A percentile compares a stretch with the other conserved stretches of the same genome.
Conservation (phyloP, 1,140 invertebrate species). For the Macrobrachium rosenbergii region DNA sequence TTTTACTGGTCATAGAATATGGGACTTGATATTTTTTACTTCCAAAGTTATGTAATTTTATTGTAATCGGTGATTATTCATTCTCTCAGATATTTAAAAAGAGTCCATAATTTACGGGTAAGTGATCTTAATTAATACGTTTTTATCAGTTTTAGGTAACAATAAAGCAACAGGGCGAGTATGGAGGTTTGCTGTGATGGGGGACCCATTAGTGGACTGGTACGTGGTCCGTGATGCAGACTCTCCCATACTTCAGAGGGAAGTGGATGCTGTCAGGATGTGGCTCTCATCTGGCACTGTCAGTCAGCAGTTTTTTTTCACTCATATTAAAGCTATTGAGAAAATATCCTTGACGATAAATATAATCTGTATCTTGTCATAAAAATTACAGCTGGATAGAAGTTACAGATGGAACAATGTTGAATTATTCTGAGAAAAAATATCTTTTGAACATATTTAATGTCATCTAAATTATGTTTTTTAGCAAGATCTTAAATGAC, state of each 20-base stretch:
- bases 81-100: no score
- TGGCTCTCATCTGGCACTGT: conserved; percentile 40
- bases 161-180: background rate
- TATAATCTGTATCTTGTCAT: background rate
- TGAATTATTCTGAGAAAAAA: background rate
- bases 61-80: no score
- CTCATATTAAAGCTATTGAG: no score
- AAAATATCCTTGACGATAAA: background rate
- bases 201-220: conserved; percentile 35
- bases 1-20: no score
- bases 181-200: conserved; percentile 54
- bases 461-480: background rate
- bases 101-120: no score
- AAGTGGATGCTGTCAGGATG: conserved; percentile 41
- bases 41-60: no score
- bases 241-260: conserved; percentile 45
- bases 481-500: background rate
- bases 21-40: no score
- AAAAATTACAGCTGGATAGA: background rate
- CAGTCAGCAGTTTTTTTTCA: background rate
- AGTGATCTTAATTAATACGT: no score
- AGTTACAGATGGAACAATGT: no score
- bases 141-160: conserved; percentile 31
- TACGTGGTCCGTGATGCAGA: conserved; percentile 47
- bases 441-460: background rate